These are phyloP conservation scores for Pyrocoelia pectoralis DNA, from an alignment of 2,888 invertebrate genomes.

Conservation along the genomic window DNA sequence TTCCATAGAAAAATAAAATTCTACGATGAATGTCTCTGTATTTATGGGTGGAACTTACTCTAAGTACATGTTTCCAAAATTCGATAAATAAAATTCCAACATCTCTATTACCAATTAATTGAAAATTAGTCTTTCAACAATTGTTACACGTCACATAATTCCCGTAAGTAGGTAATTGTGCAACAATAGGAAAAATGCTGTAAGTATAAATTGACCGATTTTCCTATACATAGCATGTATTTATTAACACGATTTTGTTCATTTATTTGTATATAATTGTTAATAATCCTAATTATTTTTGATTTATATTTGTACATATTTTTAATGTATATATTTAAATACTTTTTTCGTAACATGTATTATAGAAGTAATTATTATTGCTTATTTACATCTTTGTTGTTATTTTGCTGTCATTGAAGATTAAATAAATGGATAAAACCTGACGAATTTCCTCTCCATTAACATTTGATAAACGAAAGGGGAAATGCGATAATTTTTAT, in stretches of 20 bases:
- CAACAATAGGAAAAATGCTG: too few relatives aligned
- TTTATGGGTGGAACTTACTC: too few relatives aligned
- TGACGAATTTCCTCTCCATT: neutral
- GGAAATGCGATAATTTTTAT: slow-evolving; percentile 8
- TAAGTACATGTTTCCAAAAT: too few relatives aligned
- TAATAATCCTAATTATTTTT: neutral
- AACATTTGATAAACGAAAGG: neutral
- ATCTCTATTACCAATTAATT: too few relatives aligned
- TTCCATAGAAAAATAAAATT: too few relatives aligned
- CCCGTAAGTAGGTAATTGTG: too few relatives aligned
- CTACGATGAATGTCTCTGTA: too few relatives aligned
- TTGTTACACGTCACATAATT: too few relatives aligned
- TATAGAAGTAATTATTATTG: slow-evolving; percentile 12
- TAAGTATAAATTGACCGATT: too few relatives aligned
- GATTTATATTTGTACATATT: neutral
- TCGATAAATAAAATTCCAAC: too few relatives aligned
- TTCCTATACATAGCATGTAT: neutral
- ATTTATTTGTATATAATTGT: slow-evolving; percentile 9
- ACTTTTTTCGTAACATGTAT: neutral
- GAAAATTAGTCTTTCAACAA: too few relatives aligned
- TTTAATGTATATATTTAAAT: slow-evolving; percentile 5
- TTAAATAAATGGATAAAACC: slow-evolving; percentile 17
- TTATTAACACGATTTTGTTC: slow-evolving; percentile 3
- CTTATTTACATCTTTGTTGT: slow-evolving; percentile 23
- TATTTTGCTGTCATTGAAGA: slow-evolving; percentile 21